Evolutionary conservation across 2,888 invertebrate species (phyloP).

Genomic region (Beris morrisii): DNA sequence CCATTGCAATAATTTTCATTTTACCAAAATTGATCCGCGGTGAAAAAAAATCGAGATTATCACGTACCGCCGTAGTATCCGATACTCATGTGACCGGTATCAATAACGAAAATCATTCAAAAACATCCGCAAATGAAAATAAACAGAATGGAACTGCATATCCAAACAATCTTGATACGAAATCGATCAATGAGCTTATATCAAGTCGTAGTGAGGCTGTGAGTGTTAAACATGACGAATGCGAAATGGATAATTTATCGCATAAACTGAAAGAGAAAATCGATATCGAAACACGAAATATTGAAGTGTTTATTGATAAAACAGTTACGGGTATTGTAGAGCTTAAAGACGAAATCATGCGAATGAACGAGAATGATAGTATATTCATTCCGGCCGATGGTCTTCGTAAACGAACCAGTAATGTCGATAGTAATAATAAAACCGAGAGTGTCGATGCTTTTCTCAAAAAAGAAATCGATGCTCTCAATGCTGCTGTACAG

Average conservation of each 20-base stretch:
- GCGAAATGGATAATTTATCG: conserved; percentile 56
- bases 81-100: background rate
- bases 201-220: conserved; percentile 50
- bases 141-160: conserved; percentile 4
- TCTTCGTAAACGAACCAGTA: conserved; percentile 51
- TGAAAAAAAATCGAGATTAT: conserved; percentile 31
- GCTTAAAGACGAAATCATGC: conserved; percentile 56
- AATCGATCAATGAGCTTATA: conserved; percentile 13
- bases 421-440: conserved; percentile 35
- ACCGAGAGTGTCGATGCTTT: conserved; percentile 45
- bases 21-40: conserved; percentile 52
- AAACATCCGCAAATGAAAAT: background rate
- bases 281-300: conserved; percentile 55
- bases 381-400: conserved; percentile 43
- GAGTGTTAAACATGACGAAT: conserved; percentile 53
- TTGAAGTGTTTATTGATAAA: conserved; percentile 58
- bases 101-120: conserved; percentile 7
- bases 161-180: conserved; percentile 16
- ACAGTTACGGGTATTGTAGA: conserved; percentile 56
- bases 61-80: background rate
- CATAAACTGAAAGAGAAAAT: conserved; percentile 54
- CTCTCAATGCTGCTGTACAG: conserved; percentile 55
- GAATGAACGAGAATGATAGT: conserved; percentile 45
- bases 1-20: conserved; percentile 51
- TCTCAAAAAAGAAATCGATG: conserved; percentile 56